phyloP scores from a whole-genome alignment of 2,888 invertebrate genomes.

The Eristalinus aeneus region DNA sequence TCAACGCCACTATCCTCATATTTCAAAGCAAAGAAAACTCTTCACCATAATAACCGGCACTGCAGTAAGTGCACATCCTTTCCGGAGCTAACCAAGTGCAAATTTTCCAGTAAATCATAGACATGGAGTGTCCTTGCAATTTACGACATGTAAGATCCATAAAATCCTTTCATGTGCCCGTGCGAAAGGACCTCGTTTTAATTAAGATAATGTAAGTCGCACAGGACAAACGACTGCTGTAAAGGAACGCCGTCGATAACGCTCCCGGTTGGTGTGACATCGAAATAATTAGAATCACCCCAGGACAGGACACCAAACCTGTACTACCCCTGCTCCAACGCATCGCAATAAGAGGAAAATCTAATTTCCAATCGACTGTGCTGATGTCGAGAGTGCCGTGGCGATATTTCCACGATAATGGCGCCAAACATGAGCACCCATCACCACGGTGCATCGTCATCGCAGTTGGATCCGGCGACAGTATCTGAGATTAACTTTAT shows the following conservation, averaged over 20 bases:
- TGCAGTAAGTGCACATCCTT: background rate
- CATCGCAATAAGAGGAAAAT: slow-evolving; percentile 58
- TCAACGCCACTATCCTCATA: too few relatives aligned
- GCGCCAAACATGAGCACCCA: slow-evolving; percentile 65
- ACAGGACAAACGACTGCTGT: slow-evolving; percentile 1
- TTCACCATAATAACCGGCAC: background rate
- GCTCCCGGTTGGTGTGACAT: slow-evolving; percentile 41
- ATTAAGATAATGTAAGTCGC: slow-evolving; percentile 65
- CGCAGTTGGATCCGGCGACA: background rate
- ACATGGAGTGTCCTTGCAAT: slow-evolving; percentile 9
- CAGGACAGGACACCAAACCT: slow-evolving; percentile 27
- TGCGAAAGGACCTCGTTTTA: slow-evolving; percentile 39
- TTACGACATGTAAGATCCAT: slow-evolving; percentile 34
- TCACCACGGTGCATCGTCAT: slow-evolving; percentile 55
- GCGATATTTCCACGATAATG: slow-evolving; percentile 67
- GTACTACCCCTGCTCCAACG: slow-evolving; percentile 43
- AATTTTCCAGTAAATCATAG: background rate
- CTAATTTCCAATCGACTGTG: slow-evolving; percentile 61
- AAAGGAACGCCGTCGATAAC: background rate
- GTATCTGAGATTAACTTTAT: slow-evolving; percentile 67
- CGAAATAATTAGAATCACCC: slow-evolving; percentile 62
- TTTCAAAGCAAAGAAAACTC: background rate
- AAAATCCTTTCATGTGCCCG: background rate
- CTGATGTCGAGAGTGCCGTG: slow-evolving; percentile 49
- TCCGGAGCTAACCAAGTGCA: background rate